Conservation (phyloP, 2,113 vertebrate species). For the Crypturellus undulatus region DNA sequence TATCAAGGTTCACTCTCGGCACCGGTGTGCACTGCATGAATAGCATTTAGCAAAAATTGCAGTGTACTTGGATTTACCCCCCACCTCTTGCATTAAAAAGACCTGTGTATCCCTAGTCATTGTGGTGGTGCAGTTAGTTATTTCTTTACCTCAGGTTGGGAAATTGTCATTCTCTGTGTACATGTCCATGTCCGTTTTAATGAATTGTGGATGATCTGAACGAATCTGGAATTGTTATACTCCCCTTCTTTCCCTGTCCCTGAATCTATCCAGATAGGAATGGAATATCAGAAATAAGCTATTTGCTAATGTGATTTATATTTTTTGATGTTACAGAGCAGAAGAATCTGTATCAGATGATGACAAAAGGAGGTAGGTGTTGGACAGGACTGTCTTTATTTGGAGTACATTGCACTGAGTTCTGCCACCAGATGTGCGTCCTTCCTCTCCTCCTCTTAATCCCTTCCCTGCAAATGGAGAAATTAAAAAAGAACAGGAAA, state of each 20-base stretch:
- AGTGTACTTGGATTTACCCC: neutral
- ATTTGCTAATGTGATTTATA: neutral
- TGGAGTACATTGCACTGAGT: neutral
- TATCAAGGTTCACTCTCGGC: neutral
- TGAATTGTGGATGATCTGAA: neutral
- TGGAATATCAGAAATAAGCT: neutral
- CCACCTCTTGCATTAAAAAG: neutral
- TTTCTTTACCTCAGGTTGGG: neutral
- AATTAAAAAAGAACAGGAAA: neutral
- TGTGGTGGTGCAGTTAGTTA: neutral
- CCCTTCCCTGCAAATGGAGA: neutral
- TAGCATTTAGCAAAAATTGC: neutral
- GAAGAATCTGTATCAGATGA: conserved; percentile 90
- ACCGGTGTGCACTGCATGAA: neutral
- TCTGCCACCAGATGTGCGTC: neutral
- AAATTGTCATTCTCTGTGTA: neutral
- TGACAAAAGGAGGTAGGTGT: conserved; percentile 91
- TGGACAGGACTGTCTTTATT: neutral
- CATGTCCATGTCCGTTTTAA: neutral
- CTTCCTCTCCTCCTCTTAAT: neutral
- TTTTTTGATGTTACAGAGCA: conserved; percentile 83
- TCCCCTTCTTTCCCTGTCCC: neutral
- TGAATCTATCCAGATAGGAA: neutral
- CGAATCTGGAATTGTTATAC: neutral
- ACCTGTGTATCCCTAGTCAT: neutral